These are phyloP conservation scores for Cossypha polioptera DNA, from an alignment of 2,797 vertebrate species.

Conservation along the genomic window DNA sequence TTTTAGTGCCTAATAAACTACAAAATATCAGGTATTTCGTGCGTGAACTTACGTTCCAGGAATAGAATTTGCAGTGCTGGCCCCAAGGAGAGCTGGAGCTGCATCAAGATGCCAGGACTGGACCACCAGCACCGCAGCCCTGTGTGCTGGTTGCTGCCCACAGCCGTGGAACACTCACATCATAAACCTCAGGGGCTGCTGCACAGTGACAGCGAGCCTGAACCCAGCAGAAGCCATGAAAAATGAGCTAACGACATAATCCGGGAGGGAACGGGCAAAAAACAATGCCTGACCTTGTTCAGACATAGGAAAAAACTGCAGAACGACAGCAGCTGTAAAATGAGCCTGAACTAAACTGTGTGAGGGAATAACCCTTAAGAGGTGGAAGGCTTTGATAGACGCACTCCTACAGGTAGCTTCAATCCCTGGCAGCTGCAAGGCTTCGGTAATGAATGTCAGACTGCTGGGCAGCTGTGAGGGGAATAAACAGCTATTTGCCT, in stretches of 20 bases:
- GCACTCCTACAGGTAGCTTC: constrained; percentile 44
- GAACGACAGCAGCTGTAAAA: neutral
- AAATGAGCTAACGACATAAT: neutral
- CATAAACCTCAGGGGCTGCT: neutral
- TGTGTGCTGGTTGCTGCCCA: neutral
- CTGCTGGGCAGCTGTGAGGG: constrained; percentile 48
- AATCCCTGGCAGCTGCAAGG: constrained; percentile 34
- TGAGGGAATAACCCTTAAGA: constrained; percentile 8
- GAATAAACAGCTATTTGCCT: constrained; percentile 62
- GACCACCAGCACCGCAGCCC: neutral
- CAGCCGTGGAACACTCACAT: neutral
- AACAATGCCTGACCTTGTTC: neutral
- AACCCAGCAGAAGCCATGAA: neutral
- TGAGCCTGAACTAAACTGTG: neutral
- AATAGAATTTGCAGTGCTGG: neutral
- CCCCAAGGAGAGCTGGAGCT: neutral
- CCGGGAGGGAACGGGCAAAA: neutral
- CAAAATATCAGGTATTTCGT: neutral
- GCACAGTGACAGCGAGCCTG: neutral
- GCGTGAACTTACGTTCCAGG: neutral
- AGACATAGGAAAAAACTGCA: neutral
- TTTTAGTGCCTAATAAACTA: neutral
- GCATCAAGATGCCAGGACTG: neutral
- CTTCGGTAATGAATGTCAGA: constrained; percentile 56
- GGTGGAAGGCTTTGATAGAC: constrained; percentile 26